A percentile compares a stretch with the other conserved stretches of the same genome.
Conservation (phyloP, 2,797 vertebrate genomes). For the Onychomys leucogaster region DNA sequence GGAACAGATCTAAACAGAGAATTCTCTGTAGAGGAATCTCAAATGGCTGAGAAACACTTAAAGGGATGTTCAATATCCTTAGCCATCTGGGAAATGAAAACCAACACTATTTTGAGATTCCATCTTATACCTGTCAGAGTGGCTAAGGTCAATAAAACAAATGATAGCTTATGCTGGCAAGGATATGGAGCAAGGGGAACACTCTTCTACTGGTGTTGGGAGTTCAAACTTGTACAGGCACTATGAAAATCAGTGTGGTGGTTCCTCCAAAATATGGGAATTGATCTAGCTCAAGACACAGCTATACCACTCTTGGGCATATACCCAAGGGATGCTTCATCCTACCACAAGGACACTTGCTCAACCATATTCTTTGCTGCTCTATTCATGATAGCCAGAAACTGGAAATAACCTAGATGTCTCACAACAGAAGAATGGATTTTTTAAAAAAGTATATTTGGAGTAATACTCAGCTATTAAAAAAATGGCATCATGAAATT, state of each 20-base stretch:
- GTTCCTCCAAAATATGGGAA: background rate
- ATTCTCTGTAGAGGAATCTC: background rate
- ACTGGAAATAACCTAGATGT: background rate
- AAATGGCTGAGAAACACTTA: background rate
- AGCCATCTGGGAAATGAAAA: background rate
- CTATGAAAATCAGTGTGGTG: background rate
- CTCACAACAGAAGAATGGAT: background rate
- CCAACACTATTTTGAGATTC: background rate
- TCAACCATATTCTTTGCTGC: background rate
- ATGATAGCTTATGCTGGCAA: background rate
- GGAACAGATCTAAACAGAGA: background rate
- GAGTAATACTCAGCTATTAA: background rate
- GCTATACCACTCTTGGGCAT: background rate
- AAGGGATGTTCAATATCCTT: background rate
- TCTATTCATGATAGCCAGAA: background rate
- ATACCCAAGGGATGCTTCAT: background rate
- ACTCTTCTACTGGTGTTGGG: background rate
- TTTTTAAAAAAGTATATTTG: no score
- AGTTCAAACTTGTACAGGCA: background rate
- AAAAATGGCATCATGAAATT: background rate
- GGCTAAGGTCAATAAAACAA: background rate
- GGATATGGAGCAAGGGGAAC: background rate
- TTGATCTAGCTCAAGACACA: background rate
- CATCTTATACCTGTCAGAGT: background rate
- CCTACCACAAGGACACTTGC: background rate